Conservation (phyloP, 2,888 invertebrate species). For the Allophyes oxyacanthae region DNA sequence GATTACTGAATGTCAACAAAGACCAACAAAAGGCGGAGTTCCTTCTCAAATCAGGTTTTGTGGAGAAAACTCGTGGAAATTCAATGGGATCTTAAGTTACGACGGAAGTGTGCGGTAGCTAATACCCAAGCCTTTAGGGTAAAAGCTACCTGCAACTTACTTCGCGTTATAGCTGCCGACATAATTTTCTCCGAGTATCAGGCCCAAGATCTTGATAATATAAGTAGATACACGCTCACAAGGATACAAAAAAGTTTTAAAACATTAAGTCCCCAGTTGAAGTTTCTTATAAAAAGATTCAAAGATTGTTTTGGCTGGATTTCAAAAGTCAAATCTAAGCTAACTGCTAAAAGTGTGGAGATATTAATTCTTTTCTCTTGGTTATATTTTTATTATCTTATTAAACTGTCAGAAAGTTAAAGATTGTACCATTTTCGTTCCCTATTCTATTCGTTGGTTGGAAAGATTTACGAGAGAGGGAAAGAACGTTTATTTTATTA, state of each 20-base stretch:
- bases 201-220: slow-evolving; percentile 30
- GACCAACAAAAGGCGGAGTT: slow-evolving; percentile 23
- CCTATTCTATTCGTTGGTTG: slow-evolving; percentile 79
- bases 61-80: slow-evolving; percentile 41
- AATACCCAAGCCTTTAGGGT: slow-evolving; percentile 47
- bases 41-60: slow-evolving; percentile 37
- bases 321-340: slow-evolving; percentile 42
- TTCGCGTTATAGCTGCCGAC: slow-evolving; percentile 34
- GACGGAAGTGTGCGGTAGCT: slow-evolving; percentile 35
- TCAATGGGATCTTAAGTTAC: slow-evolving; percentile 49
- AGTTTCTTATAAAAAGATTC: slow-evolving; percentile 40
- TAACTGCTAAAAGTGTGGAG: slow-evolving; percentile 53
- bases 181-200: slow-evolving; percentile 43
- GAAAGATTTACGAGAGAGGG: slow-evolving; percentile 78
- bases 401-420: slow-evolving; percentile 88
- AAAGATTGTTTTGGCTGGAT: slow-evolving; percentile 51
- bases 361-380: slow-evolving; percentile 66
- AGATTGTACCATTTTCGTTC: slow-evolving; percentile 83
- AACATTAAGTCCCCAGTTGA: slow-evolving; percentile 11
- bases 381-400: slow-evolving; percentile 87
- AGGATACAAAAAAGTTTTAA: slow-evolving; percentile 27
- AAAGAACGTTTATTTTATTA: slow-evolving; percentile 80
- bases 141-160: slow-evolving; percentile 45
- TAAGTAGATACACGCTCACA: slow-evolving; percentile 19
- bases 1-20: slow-evolving; percentile 37